Percentiles rank a stretch among this genome's conserved stretches.
phyloP scores from a whole-genome alignment of 23 tunicate species.

The Oikopleura vanhoeffeni region DNA sequence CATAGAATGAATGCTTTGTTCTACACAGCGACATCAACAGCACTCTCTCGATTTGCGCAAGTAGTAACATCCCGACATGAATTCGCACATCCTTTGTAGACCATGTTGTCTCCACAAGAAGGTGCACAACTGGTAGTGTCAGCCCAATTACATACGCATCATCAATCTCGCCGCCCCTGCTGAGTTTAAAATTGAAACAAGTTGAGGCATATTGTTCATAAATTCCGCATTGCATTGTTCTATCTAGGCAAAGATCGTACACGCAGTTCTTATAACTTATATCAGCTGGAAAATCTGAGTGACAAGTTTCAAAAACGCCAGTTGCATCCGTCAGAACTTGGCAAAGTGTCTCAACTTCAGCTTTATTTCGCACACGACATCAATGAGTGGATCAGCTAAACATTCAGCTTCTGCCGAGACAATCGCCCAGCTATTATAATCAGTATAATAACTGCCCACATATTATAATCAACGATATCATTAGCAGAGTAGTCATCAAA shows the following conservation, averaged over 20 bases:
- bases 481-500: not conserved
- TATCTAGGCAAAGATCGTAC: not conserved
- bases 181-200: not conserved
- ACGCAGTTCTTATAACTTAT: not conserved
- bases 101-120: constrained; percentile 17
- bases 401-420: not conserved
- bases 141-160: constrained; percentile 18
- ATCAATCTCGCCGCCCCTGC: not conserved
- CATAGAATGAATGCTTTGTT: not conserved
- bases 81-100: constrained; percentile 19
- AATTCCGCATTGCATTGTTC: not conserved
- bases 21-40: too few relatives aligned
- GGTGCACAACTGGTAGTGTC: constrained; percentile 13
- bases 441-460: not conserved
- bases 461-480: too few relatives aligned
- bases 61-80: constrained; percentile 13
- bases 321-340: not conserved
- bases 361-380: not conserved
- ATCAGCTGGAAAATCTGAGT: not conserved
- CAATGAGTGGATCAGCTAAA: not conserved
- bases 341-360: not conserved
- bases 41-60: not conserved
- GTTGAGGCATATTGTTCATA: not conserved
- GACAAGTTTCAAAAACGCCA: not conserved
- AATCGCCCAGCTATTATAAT: not conserved